phyloP scores from a whole-genome alignment of 2,888 invertebrate genomes.

The Taenaris catops region DNA sequence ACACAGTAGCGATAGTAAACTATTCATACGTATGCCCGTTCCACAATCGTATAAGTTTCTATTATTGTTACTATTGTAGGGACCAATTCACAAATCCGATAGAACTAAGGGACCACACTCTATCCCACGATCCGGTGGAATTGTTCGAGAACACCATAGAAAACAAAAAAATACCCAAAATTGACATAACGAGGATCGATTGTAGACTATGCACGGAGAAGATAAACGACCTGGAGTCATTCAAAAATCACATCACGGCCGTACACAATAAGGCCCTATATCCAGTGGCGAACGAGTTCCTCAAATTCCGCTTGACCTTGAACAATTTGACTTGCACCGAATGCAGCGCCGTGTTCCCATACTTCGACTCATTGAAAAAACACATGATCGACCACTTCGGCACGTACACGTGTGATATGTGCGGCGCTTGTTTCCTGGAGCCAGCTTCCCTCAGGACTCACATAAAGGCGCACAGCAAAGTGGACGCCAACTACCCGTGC shows the following conservation, averaged over 20 bases:
- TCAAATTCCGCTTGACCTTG: slow-evolving; percentile 44
- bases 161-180: slow-evolving; percentile 60
- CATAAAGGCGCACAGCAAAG: slow-evolving; percentile 58
- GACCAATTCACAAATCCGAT: slow-evolving; percentile 61
- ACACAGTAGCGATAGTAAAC: slow-evolving; percentile 50
- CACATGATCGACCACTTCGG: slow-evolving; percentile 69
- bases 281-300: slow-evolving; percentile 47
- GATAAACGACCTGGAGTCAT: slow-evolving; percentile 47
- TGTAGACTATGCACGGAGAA: slow-evolving; percentile 48
- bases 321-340: slow-evolving; percentile 4
- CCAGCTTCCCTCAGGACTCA: slow-evolving; percentile 39
- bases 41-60: slow-evolving; percentile 56
- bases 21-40: slow-evolving; percentile 63
- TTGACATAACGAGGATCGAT: slow-evolving; percentile 58
- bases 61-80: slow-evolving; percentile 64
- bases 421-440: slow-evolving; percentile 54
- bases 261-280: slow-evolving; percentile 56
- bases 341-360: slow-evolving; percentile 44
- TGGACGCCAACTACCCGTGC: slow-evolving; percentile 69
- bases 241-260: slow-evolving; percentile 46
- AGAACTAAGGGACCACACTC: slow-evolving; percentile 38
- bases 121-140: slow-evolving; percentile 39
- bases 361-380: slow-evolving; percentile 63
- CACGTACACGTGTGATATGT: slow-evolving; percentile 65
- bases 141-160: slow-evolving; percentile 7